Base-by-base conservation (phyloP, 2,113 vertebrate genomes). In the Chelonoidis abingdonii region DNA sequence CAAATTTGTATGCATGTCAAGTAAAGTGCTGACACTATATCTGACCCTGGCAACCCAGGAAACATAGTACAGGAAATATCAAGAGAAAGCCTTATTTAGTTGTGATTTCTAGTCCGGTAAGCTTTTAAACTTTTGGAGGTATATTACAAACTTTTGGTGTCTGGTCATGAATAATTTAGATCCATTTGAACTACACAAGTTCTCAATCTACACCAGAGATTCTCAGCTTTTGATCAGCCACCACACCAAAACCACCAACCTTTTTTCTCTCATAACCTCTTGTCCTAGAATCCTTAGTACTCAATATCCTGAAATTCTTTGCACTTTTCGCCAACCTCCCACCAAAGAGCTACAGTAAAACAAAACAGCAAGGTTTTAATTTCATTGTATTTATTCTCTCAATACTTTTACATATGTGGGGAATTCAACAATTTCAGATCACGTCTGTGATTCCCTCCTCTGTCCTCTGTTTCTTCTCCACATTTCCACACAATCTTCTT, bases 1-100 rank as follows among this genome's bases (percentile, higher is more conserved):
- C 17, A 3, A 65, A 14, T 81, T 89, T 29, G 4, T 83, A 49
- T 49, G 0, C 7, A 52, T 0, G 0, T 53, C 83, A 6, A 5
- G 1, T 2, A 89, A 17, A 25, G 16, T n/a, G 7, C n/a, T 41
- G 69, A 19, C 35, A 41, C n/a, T 38, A 21, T 38, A 38, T 75
- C n/a, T 41, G 10, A 75, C 69, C 65, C 69, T 11, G 38, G 19
- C 9, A 24, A 75, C 22, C 19, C n/a, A 72, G 69, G 69, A 38
- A 72, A 72, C 22, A 75, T 5, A 75, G n/a, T 41, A 75, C n/a
- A 75, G 69, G 38, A 75, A 65, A 65, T 65, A 65, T 65, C 31
- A 65, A 65, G 31, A 65, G 31, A 17, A 35, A 65, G 11, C 16
- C 16, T 21, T n/a, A 19, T 72, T 17, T 38, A 53, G 31, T 72